Evolutionary conservation across 2,888 invertebrate genomes (phyloP).

Genomic region (Siphlonurus alternatus): DNA sequence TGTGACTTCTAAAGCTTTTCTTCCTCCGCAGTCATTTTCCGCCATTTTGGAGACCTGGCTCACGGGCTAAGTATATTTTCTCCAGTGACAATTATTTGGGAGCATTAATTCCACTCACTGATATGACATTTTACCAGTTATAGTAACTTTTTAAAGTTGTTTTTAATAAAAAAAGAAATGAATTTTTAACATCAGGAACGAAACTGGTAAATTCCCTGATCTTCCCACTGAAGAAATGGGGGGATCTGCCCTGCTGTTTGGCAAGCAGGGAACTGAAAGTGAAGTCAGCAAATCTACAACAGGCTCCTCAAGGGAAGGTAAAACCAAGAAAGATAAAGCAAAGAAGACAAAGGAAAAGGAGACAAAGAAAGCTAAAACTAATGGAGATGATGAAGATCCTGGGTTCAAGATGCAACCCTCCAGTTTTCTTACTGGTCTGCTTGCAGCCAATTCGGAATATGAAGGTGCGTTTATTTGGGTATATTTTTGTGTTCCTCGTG

Average conservation of each 20-base stretch:
- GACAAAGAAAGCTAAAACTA: constrained; percentile 31
- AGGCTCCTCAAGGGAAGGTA: constrained; percentile 34
- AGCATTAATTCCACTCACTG: no score
- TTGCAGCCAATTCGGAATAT: constrained; percentile 47
- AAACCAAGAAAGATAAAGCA: constrained; percentile 38
- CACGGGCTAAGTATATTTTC: no score
- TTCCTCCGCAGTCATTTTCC: no score
- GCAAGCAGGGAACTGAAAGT: constrained; percentile 37
- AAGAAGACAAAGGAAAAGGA: constrained; percentile 20
- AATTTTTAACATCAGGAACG: no score
- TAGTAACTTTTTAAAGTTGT: no score
- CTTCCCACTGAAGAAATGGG: constrained; percentile 84
- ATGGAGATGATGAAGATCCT: constrained; percentile 44
- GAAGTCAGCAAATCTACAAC: constrained; percentile 48
- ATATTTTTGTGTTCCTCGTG: no score
- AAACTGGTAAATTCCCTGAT: constrained; percentile 77
- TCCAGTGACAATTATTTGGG: no score
- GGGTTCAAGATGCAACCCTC: constrained; percentile 47
- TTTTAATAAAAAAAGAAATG: no score
- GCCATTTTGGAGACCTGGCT: no score
- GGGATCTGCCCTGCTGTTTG: constrained; percentile 70
- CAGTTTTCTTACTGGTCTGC: constrained; percentile 52
- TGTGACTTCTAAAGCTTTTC: no score
- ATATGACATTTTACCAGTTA: no score
- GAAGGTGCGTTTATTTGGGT: constrained; percentile 5